A percentile compares a stretch with the other conserved stretches of the same genome.
Conservation (phyloP, 2,797 vertebrate species). For the Lophius americanus region DNA sequence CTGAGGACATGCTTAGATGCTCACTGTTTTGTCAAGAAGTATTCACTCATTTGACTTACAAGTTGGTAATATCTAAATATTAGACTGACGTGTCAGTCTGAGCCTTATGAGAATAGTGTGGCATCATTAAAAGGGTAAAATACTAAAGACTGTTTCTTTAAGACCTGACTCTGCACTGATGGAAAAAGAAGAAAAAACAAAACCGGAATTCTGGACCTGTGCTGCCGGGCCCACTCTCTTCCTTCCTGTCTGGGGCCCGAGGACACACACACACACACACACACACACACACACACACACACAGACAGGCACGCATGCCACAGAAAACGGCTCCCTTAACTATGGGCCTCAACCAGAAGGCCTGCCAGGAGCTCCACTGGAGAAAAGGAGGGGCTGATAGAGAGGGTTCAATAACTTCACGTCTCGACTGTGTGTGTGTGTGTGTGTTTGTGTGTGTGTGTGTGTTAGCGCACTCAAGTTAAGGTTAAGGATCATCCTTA, state of each 20-base stretch:
- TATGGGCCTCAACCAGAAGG: constrained; percentile 76
- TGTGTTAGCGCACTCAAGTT: neutral
- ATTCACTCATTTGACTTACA: constrained; percentile 25
- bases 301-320: constrained; percentile 46
- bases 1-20: constrained; percentile 20
- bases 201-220: constrained; percentile 80
- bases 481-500: neutral
- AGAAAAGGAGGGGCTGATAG: constrained; percentile 60
- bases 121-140: constrained; percentile 55
- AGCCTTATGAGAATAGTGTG: constrained; percentile 31
- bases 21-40: constrained; percentile 21
- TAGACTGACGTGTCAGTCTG: constrained; percentile 31
- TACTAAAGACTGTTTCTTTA: constrained; percentile 75
- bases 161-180: constrained; percentile 64
- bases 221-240: constrained; percentile 83
- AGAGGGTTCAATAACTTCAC: constrained; percentile 50
- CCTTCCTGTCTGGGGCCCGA: constrained; percentile 85
- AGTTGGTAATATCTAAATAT: constrained; percentile 39
- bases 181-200: constrained; percentile 80
- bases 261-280: constrained; percentile 45
- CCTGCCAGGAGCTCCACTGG: constrained; percentile 65
- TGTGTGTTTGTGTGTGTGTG: constrained; percentile 27
- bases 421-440: constrained; percentile 23
- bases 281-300: constrained; percentile 28
- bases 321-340: constrained; percentile 71